These are phyloP conservation scores for Melanaphis sacchari DNA, from an alignment of 1,140 invertebrate genomes.

Conservation along the genomic window DNA sequence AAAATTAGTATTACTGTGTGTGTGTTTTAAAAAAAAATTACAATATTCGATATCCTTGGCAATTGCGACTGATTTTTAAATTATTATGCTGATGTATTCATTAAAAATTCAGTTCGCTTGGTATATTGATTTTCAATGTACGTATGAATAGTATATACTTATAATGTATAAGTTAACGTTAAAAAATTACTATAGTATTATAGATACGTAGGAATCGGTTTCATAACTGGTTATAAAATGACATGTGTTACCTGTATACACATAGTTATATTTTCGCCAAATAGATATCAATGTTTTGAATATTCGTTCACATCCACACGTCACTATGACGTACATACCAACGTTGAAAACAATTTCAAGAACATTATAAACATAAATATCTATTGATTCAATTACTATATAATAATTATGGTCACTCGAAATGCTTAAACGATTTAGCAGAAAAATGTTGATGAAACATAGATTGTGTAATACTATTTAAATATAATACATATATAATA, in stretches of 20 bases:
- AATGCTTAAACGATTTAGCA: background rate
- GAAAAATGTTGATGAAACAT: background rate
- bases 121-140: background rate
- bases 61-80: background rate
- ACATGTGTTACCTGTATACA: background rate
- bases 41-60: constrained; percentile 10
- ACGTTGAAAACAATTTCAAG: background rate
- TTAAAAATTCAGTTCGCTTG: background rate
- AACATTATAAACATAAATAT: background rate
- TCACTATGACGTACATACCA: background rate
- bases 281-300: background rate
- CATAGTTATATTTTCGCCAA: background rate
- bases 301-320: constrained; percentile 13
- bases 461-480: background rate
- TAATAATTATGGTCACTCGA: background rate
- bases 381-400: background rate
- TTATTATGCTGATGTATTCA: constrained; percentile 8
- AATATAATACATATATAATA: no score
- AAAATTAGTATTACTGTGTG: background rate
- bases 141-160: background rate
- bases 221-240: constrained; percentile 7
- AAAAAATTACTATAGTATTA: constrained; percentile 1
- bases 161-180: background rate
- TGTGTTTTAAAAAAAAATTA: constrained; percentile 12
- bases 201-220: background rate